Percentiles rank a stretch among this genome's conserved stretches.
Evolutionary conservation across 1,140 invertebrate genomes (phyloP).

Genomic region (Tetramorium simillimum): DNA sequence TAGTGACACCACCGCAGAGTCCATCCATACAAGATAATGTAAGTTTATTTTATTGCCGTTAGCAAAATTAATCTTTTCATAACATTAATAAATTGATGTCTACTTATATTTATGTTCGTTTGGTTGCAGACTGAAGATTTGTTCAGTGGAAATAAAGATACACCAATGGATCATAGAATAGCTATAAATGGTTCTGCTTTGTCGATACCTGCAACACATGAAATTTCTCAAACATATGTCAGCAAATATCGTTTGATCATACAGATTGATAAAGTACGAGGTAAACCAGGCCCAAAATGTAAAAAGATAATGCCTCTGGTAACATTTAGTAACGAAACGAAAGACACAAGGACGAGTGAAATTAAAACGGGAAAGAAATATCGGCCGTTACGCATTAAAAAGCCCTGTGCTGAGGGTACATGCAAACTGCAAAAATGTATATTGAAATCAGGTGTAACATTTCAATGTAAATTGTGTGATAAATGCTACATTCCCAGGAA

Average conservation of each 20-base stretch:
- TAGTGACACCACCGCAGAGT: constrained; percentile 42
- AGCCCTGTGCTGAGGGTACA: constrained; percentile 38
- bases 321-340: constrained; percentile 16
- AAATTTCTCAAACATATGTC: constrained; percentile 13
- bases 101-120: background rate
- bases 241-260: constrained; percentile 78
- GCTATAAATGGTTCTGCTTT: constrained; percentile 29
- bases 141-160: constrained; percentile 12
- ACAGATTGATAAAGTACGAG: constrained; percentile 80
- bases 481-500: constrained; percentile 61
- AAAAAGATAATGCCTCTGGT: constrained; percentile 46
- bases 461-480: constrained; percentile 68
- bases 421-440: constrained; percentile 68
- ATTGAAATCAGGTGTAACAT: constrained; percentile 51
- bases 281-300: constrained; percentile 71
- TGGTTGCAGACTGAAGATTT: constrained; percentile 42
- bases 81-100: constrained; percentile 15
- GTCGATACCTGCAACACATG: background rate
- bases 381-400: constrained; percentile 1
- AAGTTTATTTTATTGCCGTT: constrained; percentile 27
- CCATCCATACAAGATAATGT: constrained; percentile 53
- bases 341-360: background rate
- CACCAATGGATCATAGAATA: background rate
- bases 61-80: background rate
- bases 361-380: background rate